Percentiles rank a stretch among this genome's conserved stretches.
Evolutionary conservation across 2,797 vertebrate species (phyloP).

Genomic region (Characodon lateralis): DNA sequence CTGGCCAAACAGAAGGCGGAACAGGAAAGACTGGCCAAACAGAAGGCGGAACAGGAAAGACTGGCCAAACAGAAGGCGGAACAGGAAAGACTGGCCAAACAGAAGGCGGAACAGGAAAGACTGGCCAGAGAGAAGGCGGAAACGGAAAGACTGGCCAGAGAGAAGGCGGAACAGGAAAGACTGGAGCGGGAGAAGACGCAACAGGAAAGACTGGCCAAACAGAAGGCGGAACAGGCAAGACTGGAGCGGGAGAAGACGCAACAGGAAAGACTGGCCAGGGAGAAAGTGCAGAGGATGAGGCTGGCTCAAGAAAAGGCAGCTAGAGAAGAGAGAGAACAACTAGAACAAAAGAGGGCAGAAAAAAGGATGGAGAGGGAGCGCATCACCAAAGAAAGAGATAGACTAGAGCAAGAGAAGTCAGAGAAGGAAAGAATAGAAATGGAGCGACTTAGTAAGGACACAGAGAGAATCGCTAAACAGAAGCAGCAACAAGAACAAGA

Average conservation of each 20-base stretch:
- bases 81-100: constrained; percentile 4
- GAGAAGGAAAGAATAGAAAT: constrained; percentile 5
- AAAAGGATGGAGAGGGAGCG: neutral
- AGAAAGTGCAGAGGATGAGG: neutral
- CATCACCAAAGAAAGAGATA: neutral
- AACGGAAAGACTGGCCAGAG: neutral
- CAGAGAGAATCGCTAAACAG: neutral
- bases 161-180: constrained; percentile 1
- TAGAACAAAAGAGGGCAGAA: constrained; percentile 47
- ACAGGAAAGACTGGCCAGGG: fast-evolving
- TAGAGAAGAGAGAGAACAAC: neutral
- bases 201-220: neutral
- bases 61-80: constrained; percentile 47
- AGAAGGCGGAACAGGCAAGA: constrained; percentile 7
- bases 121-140: neutral
- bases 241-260: neutral
- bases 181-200: constrained; percentile 9
- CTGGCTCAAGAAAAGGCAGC: neutral
- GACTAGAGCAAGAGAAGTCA: neutral
- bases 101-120: no score
- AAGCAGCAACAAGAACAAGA: constrained; percentile 11
- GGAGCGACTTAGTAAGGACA: neutral
- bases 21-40: neutral
- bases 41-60: neutral
- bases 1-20: neutral